Evolutionary conservation across 2,888 invertebrate genomes (phyloP).

Genomic region (Epirrita christyi): DNA sequence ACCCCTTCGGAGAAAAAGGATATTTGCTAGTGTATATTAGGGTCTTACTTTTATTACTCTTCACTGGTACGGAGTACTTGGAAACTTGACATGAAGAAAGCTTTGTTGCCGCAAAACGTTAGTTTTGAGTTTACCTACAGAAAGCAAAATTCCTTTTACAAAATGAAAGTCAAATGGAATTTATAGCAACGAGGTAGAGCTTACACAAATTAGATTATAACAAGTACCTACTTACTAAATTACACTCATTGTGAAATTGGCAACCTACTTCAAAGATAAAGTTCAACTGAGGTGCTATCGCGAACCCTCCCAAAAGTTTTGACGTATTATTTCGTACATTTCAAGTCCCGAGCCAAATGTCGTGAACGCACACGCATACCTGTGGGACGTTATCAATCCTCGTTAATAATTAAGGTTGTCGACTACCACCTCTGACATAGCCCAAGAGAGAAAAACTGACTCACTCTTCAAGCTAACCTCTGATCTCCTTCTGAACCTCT

Average conservation of each 20-base stretch:
- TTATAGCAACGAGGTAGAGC: too few relatives aligned
- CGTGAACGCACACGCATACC: conserved; percentile 38
- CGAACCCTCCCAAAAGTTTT: conserved; percentile 20
- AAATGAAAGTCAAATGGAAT: too few relatives aligned
- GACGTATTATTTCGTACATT: conserved; percentile 17
- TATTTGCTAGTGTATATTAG: too few relatives aligned
- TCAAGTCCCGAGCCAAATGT: conserved; percentile 18
- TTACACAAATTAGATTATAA: background rate
- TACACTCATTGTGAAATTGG: conserved; percentile 1
- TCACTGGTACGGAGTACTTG: too few relatives aligned
- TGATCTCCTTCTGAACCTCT: too few relatives aligned
- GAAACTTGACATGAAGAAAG: too few relatives aligned
- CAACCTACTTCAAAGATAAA: conserved; percentile 6
- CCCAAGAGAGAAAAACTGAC: conserved; percentile 4
- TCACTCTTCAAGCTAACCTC: background rate
- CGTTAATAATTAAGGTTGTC: conserved; percentile 65
- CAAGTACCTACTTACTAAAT: background rate
- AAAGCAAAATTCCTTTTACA: too few relatives aligned
- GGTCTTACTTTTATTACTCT: too few relatives aligned
- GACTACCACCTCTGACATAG: conserved; percentile 24
- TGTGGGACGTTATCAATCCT: conserved; percentile 68
- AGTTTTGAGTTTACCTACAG: too few relatives aligned
- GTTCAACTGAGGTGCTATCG: conserved; percentile 4
- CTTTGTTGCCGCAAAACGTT: too few relatives aligned
- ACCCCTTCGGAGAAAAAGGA: too few relatives aligned